Base-by-base conservation (phyloP, 2,888 invertebrate species). In the Agrochola circellaris region DNA sequence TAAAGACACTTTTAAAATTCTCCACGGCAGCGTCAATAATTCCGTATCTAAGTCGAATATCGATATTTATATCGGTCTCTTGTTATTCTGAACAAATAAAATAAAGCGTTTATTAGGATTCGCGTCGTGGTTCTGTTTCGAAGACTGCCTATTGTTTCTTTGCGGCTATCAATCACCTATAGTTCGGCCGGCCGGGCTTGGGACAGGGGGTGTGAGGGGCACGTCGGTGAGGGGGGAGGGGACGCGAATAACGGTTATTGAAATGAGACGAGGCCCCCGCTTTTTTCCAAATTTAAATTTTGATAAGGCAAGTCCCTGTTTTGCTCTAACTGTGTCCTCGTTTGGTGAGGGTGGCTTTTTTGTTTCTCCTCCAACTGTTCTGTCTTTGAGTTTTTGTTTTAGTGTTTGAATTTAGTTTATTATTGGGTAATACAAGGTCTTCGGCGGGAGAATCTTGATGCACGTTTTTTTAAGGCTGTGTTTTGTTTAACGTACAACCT, bases 221-320 rank as follows among this genome's bases (percentile, higher is more conserved):
- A 91, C 89, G 89, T 92, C 93, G 88, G 89, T 85, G 86, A 90
- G 90, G 89, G 89, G 87, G 90, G 90, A 89, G 86, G 91, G 92
- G 93, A 92, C 90, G 89, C 93, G 93, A 94, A 94, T 96, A 96
- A 96, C 96, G 96, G 96, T 96, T 96, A 96, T 96, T 96, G 96
- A 96, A 96, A 96, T 96, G 96, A 96, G 96, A 93, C 93, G 92
- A 92, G 93, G 94, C 93, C 94, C 94, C 93, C 94, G 95, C 95
- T 96, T 96, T 96, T 96, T 96, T 94, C 94, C 94, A 94, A 96
- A 96, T 96, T 96, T 96, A 96, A 96, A 96, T 96, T 96, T 96
- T 96, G 96, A 96, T 96, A 96, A 96, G 96, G 96, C 96, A 93
- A 95, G 93, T 92, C 93, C 94, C 94, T 94, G 96, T 96, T 96